Evolutionary conservation across 2,888 invertebrate genomes (phyloP), one percentile per base, ranked within the genome.

Genomic region (Torymus tubicola): DNA sequence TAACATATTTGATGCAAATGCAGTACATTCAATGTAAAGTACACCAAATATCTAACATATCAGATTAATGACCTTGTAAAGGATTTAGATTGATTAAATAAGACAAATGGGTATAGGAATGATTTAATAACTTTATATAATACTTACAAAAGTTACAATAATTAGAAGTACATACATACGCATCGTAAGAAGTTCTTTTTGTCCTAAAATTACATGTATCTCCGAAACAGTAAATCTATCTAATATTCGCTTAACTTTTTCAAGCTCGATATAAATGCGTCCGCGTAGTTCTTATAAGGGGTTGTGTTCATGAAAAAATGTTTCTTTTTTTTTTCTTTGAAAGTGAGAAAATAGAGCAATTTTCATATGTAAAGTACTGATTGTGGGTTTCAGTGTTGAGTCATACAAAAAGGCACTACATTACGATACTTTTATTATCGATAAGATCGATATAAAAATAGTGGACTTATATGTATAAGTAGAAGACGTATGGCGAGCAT

Each of bases 401-500:
- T 53, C 42, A 10, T 71, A 67, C 50, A 64, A 72, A 81, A 81
- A 81, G 78, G 78, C 78, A 81, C 78, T 79, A 50, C 65, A 61
- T 72, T 79, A 75, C 75, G 78, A 81, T 57, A 79, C 64, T 76
- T 71, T 72, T 74, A 64, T 69, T 63, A 81, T 77, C 68, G 68
- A 77, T 68, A 69, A 73, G 50, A 76, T 81, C 77, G 73, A 69
- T 81, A 77, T 31, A 67, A 81, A 74, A 58, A 81, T 81, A 76
- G 50, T 65, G 13, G 24, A 14, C 61, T 75, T 75, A 70, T 58
- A 57, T 65, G 24, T 80, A n/a, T 69, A 58, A 13, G 2, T 52
- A 53, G 52, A 75, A 75, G 65, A 69, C 55, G 13, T 16, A 52
- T 10, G 14, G 31, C 24, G 53, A 58, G 50, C 21, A 8, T 50